Base-by-base conservation (phyloP, 2,888 invertebrate genomes). In the Timema cristinae region DNA sequence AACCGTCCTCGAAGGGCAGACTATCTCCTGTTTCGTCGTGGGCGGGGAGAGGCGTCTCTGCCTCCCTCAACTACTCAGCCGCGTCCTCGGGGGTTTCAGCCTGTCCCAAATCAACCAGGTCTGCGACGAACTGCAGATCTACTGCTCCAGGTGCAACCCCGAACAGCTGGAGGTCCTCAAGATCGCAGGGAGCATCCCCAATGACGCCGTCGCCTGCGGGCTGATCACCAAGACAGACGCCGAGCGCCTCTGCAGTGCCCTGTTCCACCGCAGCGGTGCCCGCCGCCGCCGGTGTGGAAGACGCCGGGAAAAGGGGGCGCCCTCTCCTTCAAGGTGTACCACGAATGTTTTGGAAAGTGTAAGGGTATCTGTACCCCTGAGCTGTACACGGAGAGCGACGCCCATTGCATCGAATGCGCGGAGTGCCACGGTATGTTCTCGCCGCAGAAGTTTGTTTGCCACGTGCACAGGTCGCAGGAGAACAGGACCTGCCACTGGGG, bases 401-500 rank as follows among this genome's bases (percentile, higher is more conserved):
- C 93, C 63, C 87, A 88, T 76, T 95, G 94, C 84, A 94, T 98
- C 82, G 93, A 95, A 87, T 98, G 98, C 83, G 84, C 89, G 74
- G 94, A 95, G 82, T 98, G 98, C 83, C 90, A 91, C 76, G 91
- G 91, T 75, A 87, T 94, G 83, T 94, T 94, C 82, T 89, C 92
- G 76, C 96, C 98, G 50, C 91, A 93, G 79, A 91, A 94, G 79
- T 98, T 98, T 84, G 97, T 98, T 75, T 89, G 92, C 80, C 95
- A 96, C 84, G 92, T 92, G 79, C 95, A 96, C 84, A 88, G 90
- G 77, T 86, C 90, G 74, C 83, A 88, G 77, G 97, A 98, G 86
- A 95, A 94, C 83, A 90, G 94, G 79, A 97, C 97, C 76, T 96
- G 97, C 82, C 98, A 98, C 84, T 98, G 98, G 98, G 98, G 98